Evolutionary conservation across 1,140 invertebrate genomes (phyloP).

Genomic region (Aphelenchoides besseyi): DNA sequence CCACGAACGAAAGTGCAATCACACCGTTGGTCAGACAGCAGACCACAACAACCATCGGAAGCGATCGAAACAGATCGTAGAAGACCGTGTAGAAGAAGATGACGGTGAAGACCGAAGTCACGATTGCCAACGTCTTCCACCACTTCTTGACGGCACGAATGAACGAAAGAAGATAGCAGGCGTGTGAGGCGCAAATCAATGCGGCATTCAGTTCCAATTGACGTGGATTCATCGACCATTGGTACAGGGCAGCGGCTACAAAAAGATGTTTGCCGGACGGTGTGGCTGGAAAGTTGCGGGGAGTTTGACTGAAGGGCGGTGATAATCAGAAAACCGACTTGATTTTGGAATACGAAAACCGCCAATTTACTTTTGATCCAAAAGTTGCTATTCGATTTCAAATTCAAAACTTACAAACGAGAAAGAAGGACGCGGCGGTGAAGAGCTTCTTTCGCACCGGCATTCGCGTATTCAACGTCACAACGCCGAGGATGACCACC

Average conservation of each 20-base stretch:
- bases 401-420: conserved; percentile 31
- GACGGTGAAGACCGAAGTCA: conserved; percentile 23
- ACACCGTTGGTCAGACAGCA: conserved; percentile 10
- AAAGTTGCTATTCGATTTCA: neutral
- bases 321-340: neutral
- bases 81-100: conserved; percentile 37
- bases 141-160: conserved; percentile 35
- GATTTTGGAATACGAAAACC: neutral
- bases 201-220: conserved; percentile 39
- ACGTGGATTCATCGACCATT: conserved; percentile 40
- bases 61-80: conserved; percentile 38
- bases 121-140: conserved; percentile 32
- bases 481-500: conserved; percentile 41
- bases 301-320: neutral
- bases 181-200: conserved; percentile 38
- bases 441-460: conserved; percentile 35
- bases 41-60: conserved; percentile 31
- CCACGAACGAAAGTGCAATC: conserved; percentile 17
- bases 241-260: conserved; percentile 40
- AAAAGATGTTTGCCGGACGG: conserved; percentile 11
- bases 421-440: conserved; percentile 38
- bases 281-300: neutral
- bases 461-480: conserved; percentile 41
- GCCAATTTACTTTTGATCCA: neutral
- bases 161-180: conserved; percentile 37